These are phyloP conservation scores for Aphidoletes aphidimyza DNA, from an alignment of 2,888 invertebrate genomes.

Conservation along the genomic window DNA sequence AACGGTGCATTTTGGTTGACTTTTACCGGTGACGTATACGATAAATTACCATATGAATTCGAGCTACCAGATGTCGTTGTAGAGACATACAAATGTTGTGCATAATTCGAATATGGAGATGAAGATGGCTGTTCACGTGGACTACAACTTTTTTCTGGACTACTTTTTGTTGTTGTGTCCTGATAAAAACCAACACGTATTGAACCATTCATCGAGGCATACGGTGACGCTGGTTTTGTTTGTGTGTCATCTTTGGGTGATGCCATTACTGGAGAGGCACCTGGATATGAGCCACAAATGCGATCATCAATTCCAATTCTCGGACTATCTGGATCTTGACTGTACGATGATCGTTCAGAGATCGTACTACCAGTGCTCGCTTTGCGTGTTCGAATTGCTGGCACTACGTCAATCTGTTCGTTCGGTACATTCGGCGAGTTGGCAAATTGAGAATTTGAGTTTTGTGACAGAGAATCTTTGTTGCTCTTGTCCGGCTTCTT, in stretches of 20 bases:
- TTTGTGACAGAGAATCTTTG: conserved; percentile 60
- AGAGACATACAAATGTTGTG: conserved; percentile 72
- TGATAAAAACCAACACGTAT: conserved; percentile 90
- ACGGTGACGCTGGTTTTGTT: conserved; percentile 73
- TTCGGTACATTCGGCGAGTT: conserved; percentile 60
- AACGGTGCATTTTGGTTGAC: conserved; percentile 23
- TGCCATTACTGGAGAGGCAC: conserved; percentile 77
- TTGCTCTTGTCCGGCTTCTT: neutral
- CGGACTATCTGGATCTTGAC: conserved; percentile 80
- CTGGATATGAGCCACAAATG: conserved; percentile 72
- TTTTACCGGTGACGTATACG: conserved; percentile 56
- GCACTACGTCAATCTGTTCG: conserved; percentile 62
- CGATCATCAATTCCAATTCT: conserved; percentile 73
- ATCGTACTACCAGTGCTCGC: conserved; percentile 84
- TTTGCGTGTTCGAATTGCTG: conserved; percentile 71
- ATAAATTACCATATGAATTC: conserved; percentile 65
- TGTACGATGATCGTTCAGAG: conserved; percentile 81
- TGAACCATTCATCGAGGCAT: conserved; percentile 79
- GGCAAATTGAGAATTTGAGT: conserved; percentile 55
- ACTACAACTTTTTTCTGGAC: conserved; percentile 85
- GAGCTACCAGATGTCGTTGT: conserved; percentile 69
- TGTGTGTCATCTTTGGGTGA: conserved; percentile 77
- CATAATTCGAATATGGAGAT: conserved; percentile 71
- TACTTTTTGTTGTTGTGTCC: conserved; percentile 85
- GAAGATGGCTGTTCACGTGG: conserved; percentile 73